Evolutionary conservation across 2,797 vertebrate species (phyloP).

Genomic region (Sitta carolinensis): DNA sequence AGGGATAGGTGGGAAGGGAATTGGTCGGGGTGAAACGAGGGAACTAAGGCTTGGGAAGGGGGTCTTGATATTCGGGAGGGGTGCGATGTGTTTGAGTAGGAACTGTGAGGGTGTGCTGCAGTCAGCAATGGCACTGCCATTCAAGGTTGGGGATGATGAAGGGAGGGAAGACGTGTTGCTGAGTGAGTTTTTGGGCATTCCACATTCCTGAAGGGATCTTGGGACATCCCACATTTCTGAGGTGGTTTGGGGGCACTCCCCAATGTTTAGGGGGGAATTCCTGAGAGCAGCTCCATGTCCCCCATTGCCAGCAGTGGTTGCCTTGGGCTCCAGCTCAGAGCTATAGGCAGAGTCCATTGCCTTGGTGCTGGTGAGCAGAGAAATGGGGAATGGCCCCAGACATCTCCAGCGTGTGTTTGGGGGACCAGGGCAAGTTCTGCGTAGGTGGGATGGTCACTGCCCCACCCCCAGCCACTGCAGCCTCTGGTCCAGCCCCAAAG

Average conservation of each 20-base stretch:
- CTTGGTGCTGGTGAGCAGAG: background rate
- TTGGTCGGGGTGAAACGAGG: background rate
- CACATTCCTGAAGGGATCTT: background rate
- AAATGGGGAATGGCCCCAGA: background rate
- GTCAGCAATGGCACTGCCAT: background rate
- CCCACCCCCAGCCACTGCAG: background rate
- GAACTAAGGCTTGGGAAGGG: background rate
- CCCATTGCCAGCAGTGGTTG: background rate
- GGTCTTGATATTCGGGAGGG: background rate
- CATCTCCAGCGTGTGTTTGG: background rate
- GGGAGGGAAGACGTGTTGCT: background rate
- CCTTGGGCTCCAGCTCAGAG: background rate
- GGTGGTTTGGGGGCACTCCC: background rate
- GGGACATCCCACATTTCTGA: background rate
- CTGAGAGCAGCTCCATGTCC: background rate
- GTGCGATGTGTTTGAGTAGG: background rate
- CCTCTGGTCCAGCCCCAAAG: background rate
- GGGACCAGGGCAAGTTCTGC: background rate
- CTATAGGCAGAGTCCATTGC: background rate
- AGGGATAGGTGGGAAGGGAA: no score
- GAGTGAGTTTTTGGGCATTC: background rate
- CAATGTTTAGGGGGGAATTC: background rate
- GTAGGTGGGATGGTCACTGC: background rate
- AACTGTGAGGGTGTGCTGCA: background rate
- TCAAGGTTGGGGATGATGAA: background rate